phyloP scores from a whole-genome alignment of 2,888 invertebrate species.

The Eupithecia subumbrata region DNA sequence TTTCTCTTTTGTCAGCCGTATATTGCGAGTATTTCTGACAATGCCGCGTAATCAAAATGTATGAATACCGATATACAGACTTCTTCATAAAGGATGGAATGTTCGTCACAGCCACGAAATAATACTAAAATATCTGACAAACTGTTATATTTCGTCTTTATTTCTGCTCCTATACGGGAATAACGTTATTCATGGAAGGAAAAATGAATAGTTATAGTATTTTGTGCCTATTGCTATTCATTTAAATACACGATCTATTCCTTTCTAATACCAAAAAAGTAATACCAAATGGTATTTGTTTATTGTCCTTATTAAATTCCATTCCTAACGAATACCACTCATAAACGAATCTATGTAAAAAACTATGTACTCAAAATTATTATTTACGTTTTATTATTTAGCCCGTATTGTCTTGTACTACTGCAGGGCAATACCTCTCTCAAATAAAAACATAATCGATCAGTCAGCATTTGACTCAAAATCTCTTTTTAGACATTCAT shows the following conservation, averaged over 20 bases:
- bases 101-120: constrained; percentile 2
- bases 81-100: constrained; percentile 22
- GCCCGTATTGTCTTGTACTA: background rate
- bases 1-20: constrained; percentile 16
- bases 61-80: constrained; percentile 19
- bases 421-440: background rate
- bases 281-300: no score
- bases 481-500: no score
- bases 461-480: background rate
- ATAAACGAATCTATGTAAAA: no score
- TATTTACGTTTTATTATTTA: background rate
- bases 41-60: constrained; percentile 27
- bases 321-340: no score
- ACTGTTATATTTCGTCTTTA: constrained; percentile 2
- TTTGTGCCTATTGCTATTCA: background rate
- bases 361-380: background rate
- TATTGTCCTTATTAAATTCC: no score
- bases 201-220: background rate
- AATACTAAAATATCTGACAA: constrained; percentile 19
- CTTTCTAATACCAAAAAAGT: no score
- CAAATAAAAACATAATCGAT: background rate
- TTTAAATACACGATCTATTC: background rate
- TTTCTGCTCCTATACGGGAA: background rate
- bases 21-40: constrained; percentile 19
- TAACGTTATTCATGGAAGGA: background rate